These are phyloP conservation scores for Limnodromus scolopaceus DNA, from an alignment of 2,797 vertebrate genomes.

Conservation along the genomic window DNA sequence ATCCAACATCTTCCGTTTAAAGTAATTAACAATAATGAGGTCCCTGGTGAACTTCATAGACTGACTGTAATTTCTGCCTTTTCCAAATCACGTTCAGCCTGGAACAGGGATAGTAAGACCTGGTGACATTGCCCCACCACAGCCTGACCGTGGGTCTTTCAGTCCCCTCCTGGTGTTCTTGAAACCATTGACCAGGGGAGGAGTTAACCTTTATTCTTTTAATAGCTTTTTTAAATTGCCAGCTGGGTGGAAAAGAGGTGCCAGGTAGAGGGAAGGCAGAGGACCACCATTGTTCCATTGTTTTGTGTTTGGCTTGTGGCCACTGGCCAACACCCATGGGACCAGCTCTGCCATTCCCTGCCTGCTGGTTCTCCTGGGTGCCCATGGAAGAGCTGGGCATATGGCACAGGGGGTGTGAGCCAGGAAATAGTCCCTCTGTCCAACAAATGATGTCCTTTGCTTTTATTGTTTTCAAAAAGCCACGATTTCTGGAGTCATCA, in stretches of 20 bases:
- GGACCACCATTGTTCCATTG: background rate
- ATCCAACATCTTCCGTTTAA: background rate
- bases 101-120: background rate
- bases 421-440: background rate
- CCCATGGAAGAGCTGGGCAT: background rate
- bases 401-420: rapidly evolving
- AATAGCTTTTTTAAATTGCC: background rate
- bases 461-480: background rate
- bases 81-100: background rate
- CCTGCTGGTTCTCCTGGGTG: background rate
- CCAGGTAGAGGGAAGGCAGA: background rate
- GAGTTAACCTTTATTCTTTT: background rate
- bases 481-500: rapidly evolving
- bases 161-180: background rate
- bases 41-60: background rate
- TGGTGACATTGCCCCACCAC: rapidly evolving
- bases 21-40: slow-evolving; percentile 25
- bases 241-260: background rate
- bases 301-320: rapidly evolving
- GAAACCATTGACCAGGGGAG: background rate
- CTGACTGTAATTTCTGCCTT: background rate
- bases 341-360: background rate
- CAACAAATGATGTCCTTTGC: background rate
- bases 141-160: background rate
- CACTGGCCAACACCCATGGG: rapidly evolving